Percentiles rank a stretch among this genome's conserved stretches.
Evolutionary conservation across 2,888 invertebrate genomes (phyloP).

Genomic region (Lumbricus terrestris): DNA sequence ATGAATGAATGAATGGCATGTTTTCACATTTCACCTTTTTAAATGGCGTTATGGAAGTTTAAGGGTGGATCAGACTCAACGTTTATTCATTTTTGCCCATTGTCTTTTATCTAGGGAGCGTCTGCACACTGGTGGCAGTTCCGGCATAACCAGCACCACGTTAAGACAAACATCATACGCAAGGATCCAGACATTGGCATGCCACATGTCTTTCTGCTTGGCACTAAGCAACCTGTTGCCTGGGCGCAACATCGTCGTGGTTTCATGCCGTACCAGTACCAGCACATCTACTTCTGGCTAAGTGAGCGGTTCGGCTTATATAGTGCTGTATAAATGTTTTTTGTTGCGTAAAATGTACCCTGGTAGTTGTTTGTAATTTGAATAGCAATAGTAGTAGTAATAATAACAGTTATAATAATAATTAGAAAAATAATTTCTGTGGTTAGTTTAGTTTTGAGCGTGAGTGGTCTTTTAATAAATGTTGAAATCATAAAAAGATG

Average conservation of each 20-base stretch:
- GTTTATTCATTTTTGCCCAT: neutral
- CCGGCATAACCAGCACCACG: slow-evolving; percentile 55
- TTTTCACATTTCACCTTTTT: neutral
- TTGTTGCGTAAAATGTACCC: neutral
- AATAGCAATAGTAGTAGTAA: too few relatives aligned
- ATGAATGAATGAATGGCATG: too few relatives aligned
- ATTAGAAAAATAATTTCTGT: too few relatives aligned
- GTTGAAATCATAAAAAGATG: too few relatives aligned
- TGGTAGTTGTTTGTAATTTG: neutral
- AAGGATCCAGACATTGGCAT: slow-evolving; percentile 55
- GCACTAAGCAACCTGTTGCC: slow-evolving; percentile 46
- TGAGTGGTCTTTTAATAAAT: too few relatives aligned
- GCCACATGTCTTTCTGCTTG: slow-evolving; percentile 51
- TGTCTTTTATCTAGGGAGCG: slow-evolving; percentile 45
- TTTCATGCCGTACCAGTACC: slow-evolving; percentile 54
- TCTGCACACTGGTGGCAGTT: slow-evolving; percentile 58
- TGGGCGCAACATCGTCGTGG: slow-evolving; percentile 51
- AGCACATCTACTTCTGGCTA: slow-evolving; percentile 54
- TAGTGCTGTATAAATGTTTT: neutral
- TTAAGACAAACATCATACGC: slow-evolving; percentile 53
- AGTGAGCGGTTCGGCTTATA: slow-evolving; percentile 43
- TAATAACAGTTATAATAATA: too few relatives aligned
- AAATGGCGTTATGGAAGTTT: too few relatives aligned
- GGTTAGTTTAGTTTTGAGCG: too few relatives aligned
- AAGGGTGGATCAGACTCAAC: neutral